Base-by-base conservation (phyloP, 92 coral and sea anemone species). In the Ricordea florida region DNA sequence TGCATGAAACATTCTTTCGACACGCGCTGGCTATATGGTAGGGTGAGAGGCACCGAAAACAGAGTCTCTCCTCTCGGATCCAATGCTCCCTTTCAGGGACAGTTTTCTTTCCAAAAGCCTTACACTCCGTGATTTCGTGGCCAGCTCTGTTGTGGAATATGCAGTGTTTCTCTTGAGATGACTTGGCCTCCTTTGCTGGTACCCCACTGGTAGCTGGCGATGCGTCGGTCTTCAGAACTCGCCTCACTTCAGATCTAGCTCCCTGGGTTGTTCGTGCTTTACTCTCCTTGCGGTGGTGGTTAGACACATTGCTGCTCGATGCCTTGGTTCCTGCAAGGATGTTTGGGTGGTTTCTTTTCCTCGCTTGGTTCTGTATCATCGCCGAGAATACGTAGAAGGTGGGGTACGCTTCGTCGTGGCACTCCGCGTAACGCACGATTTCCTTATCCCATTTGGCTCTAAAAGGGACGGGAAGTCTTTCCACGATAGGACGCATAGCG, bases 1-100 rank as follows among this genome's bases (percentile, higher is more conserved):
- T 45, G 35, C 87, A 82, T n/a, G 33, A 38, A 13, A 73, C 48
- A 2, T 5, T 44, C 23, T 40, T 45, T 35, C n/a, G 52, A 24
- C 82, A 82, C 0, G 21, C 52, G 14, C 22, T 72, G 23, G 87
- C 87, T 16, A 21, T 21, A 18, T 73, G 87, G 11, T 38, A 25
- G 1, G 55, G 22, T 9, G 58, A 35, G 18, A 61, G 32, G 42
- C 73, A 76, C 15, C 69, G 53, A 28, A 72, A 72, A 57, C 79
- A 72, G 4, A 72, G 66, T 47, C 47, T 30, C 22, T 55, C n/a
- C 17, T 36, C 50, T 14, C 14, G 43, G 23, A 72, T 72, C 55
- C 68, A 72, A 33, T 57, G 62, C 58, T 45, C 37, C 16, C 40
- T 61, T 29, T 61, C 69, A 5, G 31, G 44, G n/a, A 61, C 44